These are phyloP conservation scores for Cheilosia pagana DNA, from an alignment of 2,888 invertebrate species.

Conservation along the genomic window DNA sequence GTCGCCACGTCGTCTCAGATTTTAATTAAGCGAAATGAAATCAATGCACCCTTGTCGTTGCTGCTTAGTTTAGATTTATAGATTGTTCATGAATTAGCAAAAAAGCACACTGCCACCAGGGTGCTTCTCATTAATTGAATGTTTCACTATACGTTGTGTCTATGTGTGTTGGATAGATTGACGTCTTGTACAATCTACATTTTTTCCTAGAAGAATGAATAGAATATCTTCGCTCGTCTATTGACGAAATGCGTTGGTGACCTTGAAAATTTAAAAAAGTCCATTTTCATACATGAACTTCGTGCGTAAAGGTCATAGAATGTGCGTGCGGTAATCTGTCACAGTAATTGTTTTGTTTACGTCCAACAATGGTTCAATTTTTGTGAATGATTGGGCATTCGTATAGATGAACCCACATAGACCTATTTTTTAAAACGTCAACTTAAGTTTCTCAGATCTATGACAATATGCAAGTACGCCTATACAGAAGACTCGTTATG, in stretches of 20 bases:
- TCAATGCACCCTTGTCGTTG: not conserved
- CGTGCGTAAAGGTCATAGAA: slow-evolving; percentile 32
- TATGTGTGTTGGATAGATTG: too few species aligned
- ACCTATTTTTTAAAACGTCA: slow-evolving; percentile 19
- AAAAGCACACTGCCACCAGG: not conserved
- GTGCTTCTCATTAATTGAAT: slow-evolving; percentile 5
- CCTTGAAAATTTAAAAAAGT: not conserved
- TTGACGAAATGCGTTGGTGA: not conserved
- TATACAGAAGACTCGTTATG: not conserved
- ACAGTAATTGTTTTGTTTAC: slow-evolving; percentile 45
- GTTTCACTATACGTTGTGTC: not conserved
- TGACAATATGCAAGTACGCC: slow-evolving; percentile 2
- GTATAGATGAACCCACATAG: not conserved
- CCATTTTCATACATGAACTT: not conserved
- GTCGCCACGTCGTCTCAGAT: not conserved
- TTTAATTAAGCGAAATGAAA: not conserved
- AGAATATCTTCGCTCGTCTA: not conserved
- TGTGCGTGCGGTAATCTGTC: slow-evolving; percentile 36
- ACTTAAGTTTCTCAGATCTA: slow-evolving; percentile 17
- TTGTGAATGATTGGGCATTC: not conserved
- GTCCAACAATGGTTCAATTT: slow-evolving; percentile 7
- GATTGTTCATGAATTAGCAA: not conserved
- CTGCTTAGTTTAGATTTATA: not conserved
- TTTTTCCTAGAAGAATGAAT: not conserved
- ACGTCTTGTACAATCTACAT: too few species aligned